Evolutionary conservation across 1,140 invertebrate genomes (phyloP).

Genomic region (Papilio polyxenes): DNA sequence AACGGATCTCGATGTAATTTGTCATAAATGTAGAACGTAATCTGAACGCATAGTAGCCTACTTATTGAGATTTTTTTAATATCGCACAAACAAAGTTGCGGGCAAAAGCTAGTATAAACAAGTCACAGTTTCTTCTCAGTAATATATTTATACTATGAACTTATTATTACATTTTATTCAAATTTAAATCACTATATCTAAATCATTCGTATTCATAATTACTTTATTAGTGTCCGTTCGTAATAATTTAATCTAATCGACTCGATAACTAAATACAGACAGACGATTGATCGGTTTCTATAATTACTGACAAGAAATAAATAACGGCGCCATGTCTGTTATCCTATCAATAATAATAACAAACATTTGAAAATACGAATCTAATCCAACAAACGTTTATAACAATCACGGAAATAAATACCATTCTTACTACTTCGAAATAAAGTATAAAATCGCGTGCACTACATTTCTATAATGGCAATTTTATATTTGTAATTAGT

Average conservation of each 20-base stretch:
- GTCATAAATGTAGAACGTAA: too few relatives aligned
- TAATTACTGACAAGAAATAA: conserved; percentile 36
- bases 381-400: conserved; percentile 27
- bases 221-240: conserved; percentile 37
- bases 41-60: too few relatives aligned
- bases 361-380: conserved; percentile 48
- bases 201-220: conserved; percentile 27
- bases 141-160: neutral
- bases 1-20: too few relatives aligned
- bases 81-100: too few relatives aligned
- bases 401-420: neutral
- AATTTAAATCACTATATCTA: conserved; percentile 14
- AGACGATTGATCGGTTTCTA: conserved; percentile 19
- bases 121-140: neutral
- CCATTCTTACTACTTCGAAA: conserved; percentile 3
- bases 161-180: conserved; percentile 18
- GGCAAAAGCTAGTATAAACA: neutral
- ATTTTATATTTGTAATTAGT: conserved; percentile 54
- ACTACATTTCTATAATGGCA: neutral
- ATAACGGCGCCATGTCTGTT: conserved; percentile 51
- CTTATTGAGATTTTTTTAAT: too few relatives aligned
- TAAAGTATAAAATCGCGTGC: conserved; percentile 40
- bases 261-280: conserved; percentile 14
- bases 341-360: conserved; percentile 48
- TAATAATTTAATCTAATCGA: conserved; percentile 17